Base-by-base conservation (phyloP, 2,797 vertebrate genomes). In the Arctocebus calabarensis region DNA sequence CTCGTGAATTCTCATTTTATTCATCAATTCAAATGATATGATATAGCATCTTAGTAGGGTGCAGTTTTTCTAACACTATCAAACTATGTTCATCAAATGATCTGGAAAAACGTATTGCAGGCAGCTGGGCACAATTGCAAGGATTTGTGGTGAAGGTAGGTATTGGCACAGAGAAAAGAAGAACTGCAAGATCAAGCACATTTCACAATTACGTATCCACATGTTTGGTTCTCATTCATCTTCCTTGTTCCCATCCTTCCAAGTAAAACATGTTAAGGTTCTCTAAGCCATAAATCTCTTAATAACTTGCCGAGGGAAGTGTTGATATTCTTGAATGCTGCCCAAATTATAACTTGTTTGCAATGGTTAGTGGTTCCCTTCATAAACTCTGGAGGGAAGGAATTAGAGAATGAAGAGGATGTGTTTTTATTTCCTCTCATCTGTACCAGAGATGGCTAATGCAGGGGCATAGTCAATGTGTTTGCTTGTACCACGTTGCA, bases 301-400 rank as follows among this genome's bases (percentile, higher is more conserved):
- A 89, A 97, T 84, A 96, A 92, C 55, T 96, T 94, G 75, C 89
- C 73, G 75, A 73, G 84, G 64, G 91, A 96, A 97, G 89, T 92
- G 86, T 94, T 94, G 79, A 57, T 95, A 86, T 95, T 82, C 73
- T 91, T 14, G 2, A 81, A 91, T 68, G 40, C 84, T 94, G 79
- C 79, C 79, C 89, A 96, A 97, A 96, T 96, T 95, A 94, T 84
- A 97, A 57, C 45, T 88, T 84, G n/a, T 86, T 95, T 94, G 83
- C 64, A 84, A 86, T 92, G 86, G 90, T 95, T 96, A 92, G 90
- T 90, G 48, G 23, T 82, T 75, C 62, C 68, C 52, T 78, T 48
- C 25, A n/a, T 84, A 92, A 82, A 90, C 66, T 93, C 84, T 40
- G 8, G 55, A 92, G n/a, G 40, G 48, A 88, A 93, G 48, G 32